phyloP scores from a whole-genome alignment of 2,113 vertebrate species.

The Callospermophilus lateralis region DNA sequence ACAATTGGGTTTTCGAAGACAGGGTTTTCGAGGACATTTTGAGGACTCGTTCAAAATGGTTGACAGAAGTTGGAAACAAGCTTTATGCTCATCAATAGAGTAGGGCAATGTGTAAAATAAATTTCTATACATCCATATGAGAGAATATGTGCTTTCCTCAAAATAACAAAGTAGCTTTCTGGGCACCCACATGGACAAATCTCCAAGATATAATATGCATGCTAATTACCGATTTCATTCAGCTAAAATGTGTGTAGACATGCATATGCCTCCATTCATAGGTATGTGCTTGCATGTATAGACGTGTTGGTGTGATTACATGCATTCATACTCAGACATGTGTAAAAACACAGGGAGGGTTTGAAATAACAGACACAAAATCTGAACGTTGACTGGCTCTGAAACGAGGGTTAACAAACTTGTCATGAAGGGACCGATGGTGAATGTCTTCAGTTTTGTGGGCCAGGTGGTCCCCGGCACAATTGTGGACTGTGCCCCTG shows the following conservation, averaged over 20 bases:
- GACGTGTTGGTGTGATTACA: not conserved
- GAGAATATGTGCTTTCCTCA: not conserved
- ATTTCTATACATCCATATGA: not conserved
- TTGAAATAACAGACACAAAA: not conserved
- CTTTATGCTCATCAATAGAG: constrained; percentile 17
- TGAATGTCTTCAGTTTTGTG: not conserved
- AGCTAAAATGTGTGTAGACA: not conserved
- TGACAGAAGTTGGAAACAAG: constrained; percentile 44
- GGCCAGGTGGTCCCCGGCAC: not conserved
- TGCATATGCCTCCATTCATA: too few relatives aligned
- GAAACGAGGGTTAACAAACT: not conserved
- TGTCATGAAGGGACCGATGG: not conserved
- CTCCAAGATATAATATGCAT: not conserved
- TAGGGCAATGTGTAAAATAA: not conserved
- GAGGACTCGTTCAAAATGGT: not conserved
- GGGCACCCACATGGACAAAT: not conserved
- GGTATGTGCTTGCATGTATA: not conserved
- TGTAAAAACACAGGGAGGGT: not conserved
- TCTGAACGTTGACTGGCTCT: not conserved
- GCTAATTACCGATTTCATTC: not conserved
- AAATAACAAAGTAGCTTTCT: not conserved
- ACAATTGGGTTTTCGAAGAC: constrained; percentile 35
- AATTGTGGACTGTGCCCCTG: not conserved
- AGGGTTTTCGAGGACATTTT: constrained; percentile 35
- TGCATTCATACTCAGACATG: not conserved